Evolutionary conservation across 2,797 vertebrate species (phyloP).

Genomic region (Mormyrus hasselquistii): DNA sequence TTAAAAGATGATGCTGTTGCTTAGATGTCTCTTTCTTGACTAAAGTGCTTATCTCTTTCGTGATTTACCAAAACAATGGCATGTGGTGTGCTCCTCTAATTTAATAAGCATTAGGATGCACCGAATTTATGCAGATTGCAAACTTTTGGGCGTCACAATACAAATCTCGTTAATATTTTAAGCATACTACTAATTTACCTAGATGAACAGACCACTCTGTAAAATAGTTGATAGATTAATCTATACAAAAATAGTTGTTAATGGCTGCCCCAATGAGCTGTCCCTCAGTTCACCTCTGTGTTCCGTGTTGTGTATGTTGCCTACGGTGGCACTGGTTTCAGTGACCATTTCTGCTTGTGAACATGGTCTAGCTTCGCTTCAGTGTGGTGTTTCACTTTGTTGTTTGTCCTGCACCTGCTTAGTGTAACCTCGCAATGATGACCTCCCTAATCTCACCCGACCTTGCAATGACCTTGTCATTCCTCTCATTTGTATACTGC

Average conservation of each 20-base stretch:
- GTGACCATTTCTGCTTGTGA: not conserved
- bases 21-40: not conserved
- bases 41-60: not conserved
- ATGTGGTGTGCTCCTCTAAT: not conserved
- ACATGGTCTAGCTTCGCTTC: not conserved
- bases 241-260: not conserved
- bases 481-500: not conserved
- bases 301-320: not conserved
- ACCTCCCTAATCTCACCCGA: conserved; percentile 23
- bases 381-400: not conserved
- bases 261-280: not conserved
- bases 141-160: not conserved
- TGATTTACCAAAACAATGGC: not conserved
- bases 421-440: not conserved
- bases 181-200: not conserved
- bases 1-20: not conserved
- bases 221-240: not conserved
- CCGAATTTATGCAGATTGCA: not conserved
- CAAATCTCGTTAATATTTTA: not conserved
- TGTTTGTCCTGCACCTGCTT: not conserved
- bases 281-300: not conserved
- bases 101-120: not conserved
- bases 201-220: not conserved
- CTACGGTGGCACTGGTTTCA: not conserved
- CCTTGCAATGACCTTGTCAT: conserved; percentile 45